Evolutionary conservation across 92 coral and sea anemone genomes (phyloP).

Genomic region (Phenganax stokvisi): DNA sequence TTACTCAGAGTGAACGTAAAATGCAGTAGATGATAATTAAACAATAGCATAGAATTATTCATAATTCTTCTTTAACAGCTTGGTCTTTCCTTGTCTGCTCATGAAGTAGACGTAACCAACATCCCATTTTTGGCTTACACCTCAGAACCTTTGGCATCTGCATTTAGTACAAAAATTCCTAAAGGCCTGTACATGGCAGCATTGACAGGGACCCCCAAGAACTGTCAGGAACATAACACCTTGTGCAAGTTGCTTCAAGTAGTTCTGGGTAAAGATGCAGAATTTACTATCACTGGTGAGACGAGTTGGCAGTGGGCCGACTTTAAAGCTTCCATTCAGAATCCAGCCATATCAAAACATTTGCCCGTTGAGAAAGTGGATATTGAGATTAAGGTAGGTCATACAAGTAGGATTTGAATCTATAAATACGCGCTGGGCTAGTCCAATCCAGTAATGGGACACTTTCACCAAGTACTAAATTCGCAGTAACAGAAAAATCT

Average conservation of each 20-base stretch:
- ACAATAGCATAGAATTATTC: neutral
- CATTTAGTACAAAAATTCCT: constrained; percentile 60
- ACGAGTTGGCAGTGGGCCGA: constrained; percentile 38
- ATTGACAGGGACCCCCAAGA: constrained; percentile 46
- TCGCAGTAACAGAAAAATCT: too few species aligned
- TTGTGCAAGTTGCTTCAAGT: constrained; percentile 54
- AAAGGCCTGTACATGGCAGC: constrained; percentile 66
- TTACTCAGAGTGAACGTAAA: too few species aligned
- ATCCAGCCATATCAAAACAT: constrained; percentile 20
- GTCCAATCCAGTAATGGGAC: neutral
- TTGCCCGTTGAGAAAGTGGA: constrained; percentile 35
- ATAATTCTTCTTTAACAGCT: constrained; percentile 43
- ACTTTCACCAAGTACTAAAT: too few species aligned
- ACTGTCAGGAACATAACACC: constrained; percentile 55
- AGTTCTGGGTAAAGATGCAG: constrained; percentile 18
- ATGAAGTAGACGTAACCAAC: constrained; percentile 37
- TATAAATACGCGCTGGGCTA: neutral
- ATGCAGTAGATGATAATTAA: too few species aligned
- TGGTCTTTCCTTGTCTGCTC: constrained; percentile 73
- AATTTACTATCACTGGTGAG: constrained; percentile 33
- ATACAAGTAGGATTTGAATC: too few species aligned
- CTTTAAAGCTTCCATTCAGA: constrained; percentile 37
- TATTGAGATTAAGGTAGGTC: constrained; percentile 34
- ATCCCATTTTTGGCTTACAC: constrained; percentile 52
- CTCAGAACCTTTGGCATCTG: constrained; percentile 59